Evolutionary conservation across 1,140 invertebrate genomes (phyloP), one percentile per base, ranked within the genome.

Genomic region (Agrypnia vestita): DNA sequence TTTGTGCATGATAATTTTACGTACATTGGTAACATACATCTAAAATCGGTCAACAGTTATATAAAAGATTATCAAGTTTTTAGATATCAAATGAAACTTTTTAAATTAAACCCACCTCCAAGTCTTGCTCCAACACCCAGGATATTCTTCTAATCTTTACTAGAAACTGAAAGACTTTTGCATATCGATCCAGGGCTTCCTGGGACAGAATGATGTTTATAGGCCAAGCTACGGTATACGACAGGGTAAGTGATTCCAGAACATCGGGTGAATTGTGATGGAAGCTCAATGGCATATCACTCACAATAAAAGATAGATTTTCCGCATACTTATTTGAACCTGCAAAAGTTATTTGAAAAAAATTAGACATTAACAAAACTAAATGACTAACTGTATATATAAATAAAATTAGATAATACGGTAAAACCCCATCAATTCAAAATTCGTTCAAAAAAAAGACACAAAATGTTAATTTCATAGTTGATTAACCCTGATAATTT

Each of bases 121-220:
- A 94, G 80, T 93, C 91, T 83, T 93, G 91, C 69, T 94, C 92
- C 7, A 95, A 84, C 13, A 94, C 91, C 92, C 93, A 95, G 6
- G 91, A 91, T 44, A 94, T 92, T n/a, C 94, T 89, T 78, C 94
- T 91, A 67, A 95, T 90, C 87, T 94, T 94, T 7, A 96, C 82
- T 13, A 95, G 85, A 86, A 94, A 94, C 84, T 93, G 92, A 83
- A 96, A 95, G 0, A 96, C 92, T 84, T 92, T 92, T 0, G 91
- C 91, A 84, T 95, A 95, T 82, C 94, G 91, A 10, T 89, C 84
- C 74, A 95, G 88, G 0, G 92, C 90, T 75, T 94, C 92, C 0
- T 91, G 91, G 4, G 94, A 94, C 21, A 96, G 86, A 46, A 96
- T 91, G 35, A 96, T 92, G 85, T 95, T 95, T 0, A 95, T 84